These are phyloP conservation scores for Papilio elwesi DNA, from an alignment of 2,888 invertebrate species.

Conservation along the genomic window DNA sequence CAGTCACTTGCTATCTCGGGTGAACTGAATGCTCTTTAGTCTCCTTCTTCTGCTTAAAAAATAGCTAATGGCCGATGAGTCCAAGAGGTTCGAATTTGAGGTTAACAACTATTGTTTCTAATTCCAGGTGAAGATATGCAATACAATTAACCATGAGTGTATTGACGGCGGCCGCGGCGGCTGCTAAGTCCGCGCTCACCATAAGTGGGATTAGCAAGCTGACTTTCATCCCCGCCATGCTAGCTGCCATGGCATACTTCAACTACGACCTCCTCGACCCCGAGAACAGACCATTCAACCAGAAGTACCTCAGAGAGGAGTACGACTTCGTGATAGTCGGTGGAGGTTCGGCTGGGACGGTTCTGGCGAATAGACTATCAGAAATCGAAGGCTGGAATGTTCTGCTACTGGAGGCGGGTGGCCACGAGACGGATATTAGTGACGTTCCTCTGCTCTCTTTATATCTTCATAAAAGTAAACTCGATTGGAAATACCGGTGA, in stretches of 20 bases:
- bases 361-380: constrained; percentile 91
- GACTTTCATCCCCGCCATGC: constrained; percentile 87
- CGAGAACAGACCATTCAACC: constrained; percentile 90
- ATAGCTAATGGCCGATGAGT: too few relatives aligned
- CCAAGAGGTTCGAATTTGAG: too few relatives aligned
- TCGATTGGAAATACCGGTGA: constrained; percentile 95
- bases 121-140: constrained; percentile 51
- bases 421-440: constrained; percentile 93
- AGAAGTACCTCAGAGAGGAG: constrained; percentile 85
- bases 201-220: constrained; percentile 89
- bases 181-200: constrained; percentile 88
- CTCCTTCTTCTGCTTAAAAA: too few relatives aligned
- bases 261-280: constrained; percentile 94
- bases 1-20: too few relatives aligned
- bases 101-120: not conserved
- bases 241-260: constrained; percentile 91
- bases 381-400: constrained; percentile 92
- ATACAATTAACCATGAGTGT: constrained; percentile 66
- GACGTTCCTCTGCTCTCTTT: constrained; percentile 94
- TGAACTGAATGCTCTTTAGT: too few relatives aligned
- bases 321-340: constrained; percentile 94
- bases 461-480: constrained; percentile 94
- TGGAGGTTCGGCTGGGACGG: constrained; percentile 93
- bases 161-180: constrained; percentile 82
- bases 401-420: constrained; percentile 92